Percentiles rank a stretch among this genome's conserved stretches.
Evolutionary conservation across 2,113 vertebrate species (phyloP).

Genomic region (Felis catus): F.catus_Fca126_mat1.0 CM031420.1:118690001-118690500

Average conservation of each 20-base stretch:
- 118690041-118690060: not conserved
- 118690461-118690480: too few relatives aligned
- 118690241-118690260: not conserved
- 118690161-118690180: not conserved
- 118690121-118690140: not conserved
- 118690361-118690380: too few relatives aligned
- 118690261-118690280: not conserved
- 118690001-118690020: not conserved
- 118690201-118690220: not conserved
- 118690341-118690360: not conserved
- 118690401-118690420: too few relatives aligned
- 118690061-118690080: not conserved
- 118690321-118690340: not conserved
- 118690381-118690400: too few relatives aligned
- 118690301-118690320: not conserved
- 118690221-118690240: not conserved
- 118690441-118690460: too few relatives aligned
- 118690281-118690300: not conserved
- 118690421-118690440: not conserved
- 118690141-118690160: not conserved
- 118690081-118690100: not conserved
- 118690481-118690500: too few relatives aligned
- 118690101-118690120: not conserved
- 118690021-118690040: not conserved
- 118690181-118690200: not conserved